These are phyloP conservation scores for Papilio demoleus DNA, from an alignment of 2,888 invertebrate species.

Conservation along the genomic window DNA sequence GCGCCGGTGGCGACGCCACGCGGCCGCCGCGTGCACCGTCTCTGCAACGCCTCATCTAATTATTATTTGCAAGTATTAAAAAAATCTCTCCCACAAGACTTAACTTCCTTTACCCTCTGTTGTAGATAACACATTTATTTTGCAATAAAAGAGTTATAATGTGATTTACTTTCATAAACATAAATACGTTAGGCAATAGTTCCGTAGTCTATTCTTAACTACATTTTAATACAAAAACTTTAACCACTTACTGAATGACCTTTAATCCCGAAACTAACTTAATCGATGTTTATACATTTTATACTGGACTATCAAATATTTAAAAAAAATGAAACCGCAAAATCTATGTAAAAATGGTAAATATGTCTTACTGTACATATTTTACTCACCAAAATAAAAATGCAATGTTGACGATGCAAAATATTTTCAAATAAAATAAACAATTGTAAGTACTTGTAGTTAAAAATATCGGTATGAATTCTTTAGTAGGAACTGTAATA, in stretches of 20 bases:
- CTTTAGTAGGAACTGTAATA: background rate
- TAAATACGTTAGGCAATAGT: too few relatives aligned
- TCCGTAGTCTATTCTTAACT: too few relatives aligned
- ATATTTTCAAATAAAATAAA: background rate
- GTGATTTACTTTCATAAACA: conserved; percentile 2
- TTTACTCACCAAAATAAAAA: too few relatives aligned
- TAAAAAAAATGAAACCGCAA: too few relatives aligned
- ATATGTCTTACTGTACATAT: too few relatives aligned
- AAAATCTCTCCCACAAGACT: conserved; percentile 37
- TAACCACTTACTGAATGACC: too few relatives aligned
- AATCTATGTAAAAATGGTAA: too few relatives aligned
- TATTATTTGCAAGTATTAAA: conserved; percentile 72
- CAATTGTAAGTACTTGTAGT: background rate
- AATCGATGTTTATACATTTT: too few relatives aligned
- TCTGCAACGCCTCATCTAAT: conserved; percentile 68
- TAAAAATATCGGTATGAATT: background rate
- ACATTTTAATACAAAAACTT: too few relatives aligned
- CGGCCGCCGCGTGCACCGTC: conserved; percentile 54
- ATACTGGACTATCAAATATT: too few relatives aligned
- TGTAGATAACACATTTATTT: conserved; percentile 11
- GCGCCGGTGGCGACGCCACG: conserved; percentile 58
- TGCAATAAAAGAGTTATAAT: background rate
- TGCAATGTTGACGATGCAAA: too few relatives aligned
- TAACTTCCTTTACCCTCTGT: conserved; percentile 32
- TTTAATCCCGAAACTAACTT: too few relatives aligned